Evolutionary conservation across 2,113 vertebrate species (phyloP), one percentile per base, ranked within the genome.

Genomic region (Anolis sagrei): DNA sequence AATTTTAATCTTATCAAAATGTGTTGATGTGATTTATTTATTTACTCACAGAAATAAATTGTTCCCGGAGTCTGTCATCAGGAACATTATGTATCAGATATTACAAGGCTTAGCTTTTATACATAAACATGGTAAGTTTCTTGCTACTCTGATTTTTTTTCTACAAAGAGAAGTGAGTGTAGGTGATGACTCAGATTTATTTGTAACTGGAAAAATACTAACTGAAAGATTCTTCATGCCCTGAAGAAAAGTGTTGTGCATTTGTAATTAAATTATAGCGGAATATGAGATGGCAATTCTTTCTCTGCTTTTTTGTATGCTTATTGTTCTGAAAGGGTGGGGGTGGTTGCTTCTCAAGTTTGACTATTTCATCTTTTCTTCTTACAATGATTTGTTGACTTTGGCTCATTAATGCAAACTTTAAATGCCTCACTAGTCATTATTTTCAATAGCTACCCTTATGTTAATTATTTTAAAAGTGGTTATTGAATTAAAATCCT

Each of bases 21-120:
- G 58, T 62, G 51, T 34, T 89, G 8, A 66, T 32, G 27, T 95
- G 95, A 44, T 97, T 94, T 90, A 89, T 96, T 96, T 96, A 48
- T 95, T 93, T 95, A 70, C 94, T 95, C 78, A 89, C 98, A 99
- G 99, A 97, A 99, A 95, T 96, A 99, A 98, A 93, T 95, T 99
- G 95, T 99, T 99, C 90, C 98, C 98, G 0, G 99, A 99, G 90
- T 99, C 99, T 93, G 98, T 97, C 95, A 97, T 99, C 97, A 98
- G 99, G 97, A 99, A 99, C 94, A 99, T 99, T 96, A 98, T 97
- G 97, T 99, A 98, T 97, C 99, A 99, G 91, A 99, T 99, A 96
- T 93, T 99, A 89, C 98, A 99, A 96, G 99, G 99, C 80, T 95
- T 99, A 94, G 98, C 98, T 54, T 99, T 99, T 96, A 98, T 99